Evolutionary conservation across 2,888 invertebrate genomes (phyloP).

Genomic region (Pyrochroa serraticornis): DNA sequence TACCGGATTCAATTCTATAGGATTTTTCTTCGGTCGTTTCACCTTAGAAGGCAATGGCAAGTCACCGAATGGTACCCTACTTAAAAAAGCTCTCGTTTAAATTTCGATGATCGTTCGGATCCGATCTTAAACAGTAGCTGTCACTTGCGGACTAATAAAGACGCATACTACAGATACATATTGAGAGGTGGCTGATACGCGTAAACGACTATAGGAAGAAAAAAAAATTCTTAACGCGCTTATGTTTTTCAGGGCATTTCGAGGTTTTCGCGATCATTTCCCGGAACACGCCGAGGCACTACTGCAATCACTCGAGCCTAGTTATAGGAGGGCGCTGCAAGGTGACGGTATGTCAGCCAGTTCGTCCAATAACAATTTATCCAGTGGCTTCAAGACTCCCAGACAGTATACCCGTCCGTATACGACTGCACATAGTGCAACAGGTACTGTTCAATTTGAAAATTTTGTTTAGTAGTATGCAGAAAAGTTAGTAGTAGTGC

Average conservation of each 20-base stretch:
- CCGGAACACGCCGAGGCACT: conserved; percentile 87
- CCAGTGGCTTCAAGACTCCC: conserved; percentile 55
- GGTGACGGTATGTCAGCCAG: conserved; percentile 64
- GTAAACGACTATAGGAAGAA: too few relatives aligned
- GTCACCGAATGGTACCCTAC: too few relatives aligned
- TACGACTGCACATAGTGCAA: conserved; percentile 51
- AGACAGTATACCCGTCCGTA: conserved; percentile 54
- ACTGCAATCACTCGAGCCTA: conserved; percentile 81
- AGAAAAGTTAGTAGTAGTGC: conserved; percentile 2
- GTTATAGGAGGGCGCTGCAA: conserved; percentile 69
- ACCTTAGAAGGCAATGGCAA: too few relatives aligned
- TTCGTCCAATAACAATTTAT: conserved; percentile 62
- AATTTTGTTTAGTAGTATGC: conserved; percentile 7
- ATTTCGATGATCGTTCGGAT: too few relatives aligned
- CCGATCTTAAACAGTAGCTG: too few relatives aligned
- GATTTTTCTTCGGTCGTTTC: too few relatives aligned
- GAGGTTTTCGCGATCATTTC: conserved; percentile 88
- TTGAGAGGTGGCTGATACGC: too few relatives aligned
- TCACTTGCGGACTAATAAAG: too few relatives aligned
- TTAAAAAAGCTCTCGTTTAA: too few relatives aligned
- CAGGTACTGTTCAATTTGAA: conserved; percentile 51
- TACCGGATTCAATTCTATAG: too few relatives aligned
- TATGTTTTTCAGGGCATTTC: conserved; percentile 73
- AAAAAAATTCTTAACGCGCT: conserved; percentile 30
- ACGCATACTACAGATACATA: too few relatives aligned